phyloP scores from a whole-genome alignment of 2,797 vertebrate species.

The Peromyscus aztecus region DNA sequence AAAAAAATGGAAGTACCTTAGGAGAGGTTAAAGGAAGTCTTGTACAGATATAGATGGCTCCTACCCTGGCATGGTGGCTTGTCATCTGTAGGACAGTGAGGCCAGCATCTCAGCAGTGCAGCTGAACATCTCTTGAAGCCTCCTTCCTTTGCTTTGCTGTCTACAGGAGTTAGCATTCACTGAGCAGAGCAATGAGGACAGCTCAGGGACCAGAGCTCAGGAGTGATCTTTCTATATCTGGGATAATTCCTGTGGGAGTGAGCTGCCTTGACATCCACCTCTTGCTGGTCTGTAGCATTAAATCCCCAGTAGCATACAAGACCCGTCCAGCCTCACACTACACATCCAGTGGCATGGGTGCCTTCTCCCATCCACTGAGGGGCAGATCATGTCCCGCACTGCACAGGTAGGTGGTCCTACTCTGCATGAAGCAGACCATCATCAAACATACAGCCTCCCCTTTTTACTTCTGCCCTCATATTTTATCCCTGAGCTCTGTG shows the following conservation, averaged over 20 bases:
- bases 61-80: neutral
- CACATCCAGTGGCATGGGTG: neutral
- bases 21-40: neutral
- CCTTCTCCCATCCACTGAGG: accelerated
- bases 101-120: accelerated
- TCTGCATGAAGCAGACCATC: accelerated
- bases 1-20: too few relatives aligned
- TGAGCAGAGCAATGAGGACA: neutral
- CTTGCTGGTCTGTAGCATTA: too few relatives aligned
- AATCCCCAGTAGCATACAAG: accelerated
- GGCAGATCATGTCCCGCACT: accelerated
- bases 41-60: accelerated
- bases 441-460: too few relatives aligned
- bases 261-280: neutral
- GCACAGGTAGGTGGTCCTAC: neutral
- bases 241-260: neutral
- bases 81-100: accelerated
- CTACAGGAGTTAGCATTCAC: neutral
- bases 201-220: accelerated
- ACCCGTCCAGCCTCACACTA: accelerated
- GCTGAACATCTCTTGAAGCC: accelerated
- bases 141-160: neutral
- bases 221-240: neutral
- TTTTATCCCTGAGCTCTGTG: too few relatives aligned
- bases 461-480: neutral